phyloP scores from a whole-genome alignment of 2,113 vertebrate species.

The Falcunculus frontatus region DNA sequence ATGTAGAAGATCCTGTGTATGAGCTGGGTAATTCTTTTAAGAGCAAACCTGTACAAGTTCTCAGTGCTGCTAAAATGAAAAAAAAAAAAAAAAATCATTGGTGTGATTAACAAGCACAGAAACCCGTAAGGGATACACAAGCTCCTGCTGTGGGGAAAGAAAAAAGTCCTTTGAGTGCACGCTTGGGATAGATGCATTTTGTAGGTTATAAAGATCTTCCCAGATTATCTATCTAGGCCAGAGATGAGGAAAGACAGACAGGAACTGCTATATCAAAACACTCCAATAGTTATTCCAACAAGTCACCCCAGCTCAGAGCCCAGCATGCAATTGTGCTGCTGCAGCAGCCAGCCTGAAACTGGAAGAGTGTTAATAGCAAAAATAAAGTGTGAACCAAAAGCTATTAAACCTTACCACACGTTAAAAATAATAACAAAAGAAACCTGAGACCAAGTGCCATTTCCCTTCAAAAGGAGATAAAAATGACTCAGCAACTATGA shows the following conservation, averaged over 20 bases:
- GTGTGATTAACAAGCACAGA: not conserved
- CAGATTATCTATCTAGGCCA: not conserved
- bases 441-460: not conserved
- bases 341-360: not conserved
- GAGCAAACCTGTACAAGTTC: not conserved
- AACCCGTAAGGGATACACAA: not conserved
- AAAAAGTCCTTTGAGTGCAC: not conserved
- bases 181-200: not conserved
- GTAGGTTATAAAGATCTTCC: not conserved
- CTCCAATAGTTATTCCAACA: not conserved
- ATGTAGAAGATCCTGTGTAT: not conserved
- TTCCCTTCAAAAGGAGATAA: constrained; percentile 18
- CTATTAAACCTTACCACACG: not conserved
- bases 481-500: constrained; percentile 48
- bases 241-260: not conserved
- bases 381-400: constrained; percentile 22
- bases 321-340: not conserved
- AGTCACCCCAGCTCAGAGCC: not conserved
- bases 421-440: constrained; percentile 45
- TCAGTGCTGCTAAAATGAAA: not conserved
- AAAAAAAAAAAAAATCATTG: not conserved
- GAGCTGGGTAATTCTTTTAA: not conserved
- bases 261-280: not conserved
- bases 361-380: constrained; percentile 1
- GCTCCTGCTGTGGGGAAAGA: not conserved